Percentiles rank a stretch among this genome's conserved stretches.
Evolutionary conservation across 2,797 vertebrate genomes (phyloP).

Genomic region (Tamandua tetradactyla): DNA sequence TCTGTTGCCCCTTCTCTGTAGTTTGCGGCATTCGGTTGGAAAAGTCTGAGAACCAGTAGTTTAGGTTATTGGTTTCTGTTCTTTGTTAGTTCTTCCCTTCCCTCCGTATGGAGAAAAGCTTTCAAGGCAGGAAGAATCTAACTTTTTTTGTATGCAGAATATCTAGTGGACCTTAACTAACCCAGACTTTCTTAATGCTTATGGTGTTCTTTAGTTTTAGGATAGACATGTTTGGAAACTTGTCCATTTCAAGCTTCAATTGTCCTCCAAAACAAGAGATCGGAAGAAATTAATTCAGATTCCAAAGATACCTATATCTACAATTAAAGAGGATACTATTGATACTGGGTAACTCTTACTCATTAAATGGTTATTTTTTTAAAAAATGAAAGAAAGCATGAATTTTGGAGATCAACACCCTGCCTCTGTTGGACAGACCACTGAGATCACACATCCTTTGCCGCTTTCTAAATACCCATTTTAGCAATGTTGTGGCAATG

Average conservation of each 20-base stretch:
- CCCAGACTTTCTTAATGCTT: neutral
- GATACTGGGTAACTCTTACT: neutral
- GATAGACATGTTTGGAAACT: neutral
- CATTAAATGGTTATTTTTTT: neutral
- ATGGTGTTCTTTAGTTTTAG: neutral
- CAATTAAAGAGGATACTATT: neutral
- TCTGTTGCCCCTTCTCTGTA: too few relatives aligned
- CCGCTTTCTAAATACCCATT: neutral
- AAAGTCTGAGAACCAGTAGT: too few relatives aligned
- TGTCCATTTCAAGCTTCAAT: neutral
- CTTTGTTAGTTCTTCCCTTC: too few relatives aligned
- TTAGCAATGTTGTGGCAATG: neutral
- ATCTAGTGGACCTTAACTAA: neutral
- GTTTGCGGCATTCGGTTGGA: too few relatives aligned
- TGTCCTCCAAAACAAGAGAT: neutral
- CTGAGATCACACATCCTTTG: neutral
- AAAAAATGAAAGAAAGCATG: neutral
- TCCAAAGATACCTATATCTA: neutral
- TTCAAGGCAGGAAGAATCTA: too few relatives aligned
- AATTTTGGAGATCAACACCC: neutral
- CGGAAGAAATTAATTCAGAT: neutral
- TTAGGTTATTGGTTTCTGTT: too few relatives aligned
- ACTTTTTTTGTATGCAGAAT: too few relatives aligned
- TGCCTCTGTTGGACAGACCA: neutral
- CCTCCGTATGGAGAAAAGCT: too few relatives aligned